These are phyloP conservation scores for Drosophila fuyamai DNA, from an alignment of 1,140 invertebrate species.

Conservation along the genomic window DNA sequence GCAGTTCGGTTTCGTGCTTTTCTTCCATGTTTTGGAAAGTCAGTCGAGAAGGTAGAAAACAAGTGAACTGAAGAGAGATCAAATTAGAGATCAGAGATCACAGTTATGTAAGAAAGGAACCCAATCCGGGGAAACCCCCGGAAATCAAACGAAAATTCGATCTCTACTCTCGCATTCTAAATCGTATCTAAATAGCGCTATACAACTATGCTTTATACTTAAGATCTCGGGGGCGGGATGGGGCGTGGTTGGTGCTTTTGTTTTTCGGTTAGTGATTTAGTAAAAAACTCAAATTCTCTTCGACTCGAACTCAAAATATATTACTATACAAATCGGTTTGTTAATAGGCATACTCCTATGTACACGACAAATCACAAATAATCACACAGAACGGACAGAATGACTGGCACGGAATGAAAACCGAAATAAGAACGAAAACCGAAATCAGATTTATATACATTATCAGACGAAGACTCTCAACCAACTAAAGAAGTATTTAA, in stretches of 20 bases:
- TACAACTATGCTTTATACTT: constrained; percentile 6
- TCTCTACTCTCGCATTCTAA: constrained; percentile 8
- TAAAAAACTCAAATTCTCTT: constrained; percentile 17
- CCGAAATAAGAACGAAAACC: constrained; percentile 25
- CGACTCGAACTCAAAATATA: constrained; percentile 10
- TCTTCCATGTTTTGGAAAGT: constrained; percentile 9
- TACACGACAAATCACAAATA: constrained; percentile 20
- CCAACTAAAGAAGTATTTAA: constrained; percentile 1
- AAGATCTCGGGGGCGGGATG: background rate
- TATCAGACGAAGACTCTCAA: constrained; percentile 1
- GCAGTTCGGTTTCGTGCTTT: constrained; percentile 22
- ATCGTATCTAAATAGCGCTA: constrained; percentile 8
- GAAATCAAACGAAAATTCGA: constrained; percentile 12
- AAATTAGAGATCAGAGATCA: constrained; percentile 25
- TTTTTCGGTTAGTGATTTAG: constrained; percentile 5
- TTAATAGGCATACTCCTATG: constrained; percentile 8
- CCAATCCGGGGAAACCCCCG: constrained; percentile 1
- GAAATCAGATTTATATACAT: constrained; percentile 11
- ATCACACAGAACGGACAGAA: constrained; percentile 21
- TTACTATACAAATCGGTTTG: background rate
- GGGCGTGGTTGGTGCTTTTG: constrained; percentile 6
- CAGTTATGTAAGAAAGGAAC: constrained; percentile 5
- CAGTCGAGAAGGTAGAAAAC: constrained; percentile 16
- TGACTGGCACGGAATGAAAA: constrained; percentile 28
- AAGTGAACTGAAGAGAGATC: constrained; percentile 10